A percentile compares a stretch with the other conserved stretches of the same genome.
Evolutionary conservation across 2,888 invertebrate species (phyloP).

Genomic region (Atrina japonica): DNA sequence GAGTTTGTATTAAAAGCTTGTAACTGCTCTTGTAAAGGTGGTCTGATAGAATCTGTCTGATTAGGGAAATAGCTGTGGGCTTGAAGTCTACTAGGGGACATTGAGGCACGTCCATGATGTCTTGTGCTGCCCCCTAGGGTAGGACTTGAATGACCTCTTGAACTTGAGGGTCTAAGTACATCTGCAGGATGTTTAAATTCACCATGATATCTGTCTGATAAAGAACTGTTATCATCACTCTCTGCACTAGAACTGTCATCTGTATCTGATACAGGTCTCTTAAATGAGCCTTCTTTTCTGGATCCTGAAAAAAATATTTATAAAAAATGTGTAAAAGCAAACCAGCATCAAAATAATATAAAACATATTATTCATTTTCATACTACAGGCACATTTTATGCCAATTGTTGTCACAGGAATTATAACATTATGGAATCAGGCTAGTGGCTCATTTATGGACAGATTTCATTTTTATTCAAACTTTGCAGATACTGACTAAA

Average conservation of each 20-base stretch:
- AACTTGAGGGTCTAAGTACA: constrained; percentile 22
- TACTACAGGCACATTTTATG: too few relatives aligned
- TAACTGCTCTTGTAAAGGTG: constrained; percentile 6
- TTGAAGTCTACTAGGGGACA: constrained; percentile 25
- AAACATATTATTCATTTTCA: too few relatives aligned
- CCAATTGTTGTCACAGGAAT: too few relatives aligned
- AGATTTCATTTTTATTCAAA: too few relatives aligned
- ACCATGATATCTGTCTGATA: constrained; percentile 16
- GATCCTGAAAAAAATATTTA: not conserved
- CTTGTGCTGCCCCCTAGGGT: not conserved
- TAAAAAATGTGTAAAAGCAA: not conserved
- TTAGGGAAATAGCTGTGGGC: constrained; percentile 12
- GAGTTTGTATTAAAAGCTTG: constrained; percentile 15
- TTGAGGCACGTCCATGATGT: not conserved
- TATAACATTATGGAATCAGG: too few relatives aligned
- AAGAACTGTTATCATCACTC: constrained; percentile 38
- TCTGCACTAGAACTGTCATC: constrained; percentile 55
- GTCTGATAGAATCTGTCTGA: not conserved
- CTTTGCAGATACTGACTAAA: too few relatives aligned
- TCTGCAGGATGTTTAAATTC: constrained; percentile 38
- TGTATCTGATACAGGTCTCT: constrained; percentile 37
- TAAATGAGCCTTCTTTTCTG: not conserved
- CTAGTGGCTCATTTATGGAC: too few relatives aligned
- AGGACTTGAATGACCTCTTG: constrained; percentile 15
- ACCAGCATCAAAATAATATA: too few relatives aligned